A percentile compares a stretch with the other conserved stretches of the same genome.
phyloP scores from a whole-genome alignment of 2,797 vertebrate genomes.

The Sardinella longiceps region DNA sequence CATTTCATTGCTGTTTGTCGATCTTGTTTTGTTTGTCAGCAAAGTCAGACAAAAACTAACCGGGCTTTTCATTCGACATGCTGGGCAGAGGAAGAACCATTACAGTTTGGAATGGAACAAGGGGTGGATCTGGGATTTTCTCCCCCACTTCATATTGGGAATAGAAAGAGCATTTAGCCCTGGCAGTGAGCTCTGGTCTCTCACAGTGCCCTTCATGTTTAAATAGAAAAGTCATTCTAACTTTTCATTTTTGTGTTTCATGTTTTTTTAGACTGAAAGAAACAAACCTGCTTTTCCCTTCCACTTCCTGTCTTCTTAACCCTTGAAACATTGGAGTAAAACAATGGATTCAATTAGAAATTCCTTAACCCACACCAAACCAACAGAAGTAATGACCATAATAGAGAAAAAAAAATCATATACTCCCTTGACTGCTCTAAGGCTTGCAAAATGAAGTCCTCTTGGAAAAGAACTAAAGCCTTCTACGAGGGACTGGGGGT shows the following conservation, averaged over 20 bases:
- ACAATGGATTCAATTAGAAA: constrained; percentile 62
- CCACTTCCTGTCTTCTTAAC: background rate
- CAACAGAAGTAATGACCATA: constrained; percentile 63
- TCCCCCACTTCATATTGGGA: too few relatives aligned
- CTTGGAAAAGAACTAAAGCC: constrained; percentile 69
- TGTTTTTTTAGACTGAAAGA: background rate
- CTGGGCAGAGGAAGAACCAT: background rate
- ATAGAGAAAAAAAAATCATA: constrained; percentile 60
- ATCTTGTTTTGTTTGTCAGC: background rate
- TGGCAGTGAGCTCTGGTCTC: background rate
- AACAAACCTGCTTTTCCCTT: background rate
- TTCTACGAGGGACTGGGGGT: constrained; percentile 70
- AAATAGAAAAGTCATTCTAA: background rate
- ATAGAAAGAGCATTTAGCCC: background rate
- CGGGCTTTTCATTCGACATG: background rate
- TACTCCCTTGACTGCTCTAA: constrained; percentile 67
- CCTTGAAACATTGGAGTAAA: constrained; percentile 50
- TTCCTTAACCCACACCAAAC: constrained; percentile 57
- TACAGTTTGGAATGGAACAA: background rate
- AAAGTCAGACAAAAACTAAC: background rate
- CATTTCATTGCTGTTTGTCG: background rate
- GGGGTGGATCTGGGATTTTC: background rate
- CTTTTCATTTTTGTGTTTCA: background rate
- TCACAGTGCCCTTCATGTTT: background rate
- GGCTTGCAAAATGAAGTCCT: constrained; percentile 70